These are phyloP conservation scores for Achlya flavicornis DNA, from an alignment of 2,888 invertebrate genomes.

Conservation along the genomic window DNA sequence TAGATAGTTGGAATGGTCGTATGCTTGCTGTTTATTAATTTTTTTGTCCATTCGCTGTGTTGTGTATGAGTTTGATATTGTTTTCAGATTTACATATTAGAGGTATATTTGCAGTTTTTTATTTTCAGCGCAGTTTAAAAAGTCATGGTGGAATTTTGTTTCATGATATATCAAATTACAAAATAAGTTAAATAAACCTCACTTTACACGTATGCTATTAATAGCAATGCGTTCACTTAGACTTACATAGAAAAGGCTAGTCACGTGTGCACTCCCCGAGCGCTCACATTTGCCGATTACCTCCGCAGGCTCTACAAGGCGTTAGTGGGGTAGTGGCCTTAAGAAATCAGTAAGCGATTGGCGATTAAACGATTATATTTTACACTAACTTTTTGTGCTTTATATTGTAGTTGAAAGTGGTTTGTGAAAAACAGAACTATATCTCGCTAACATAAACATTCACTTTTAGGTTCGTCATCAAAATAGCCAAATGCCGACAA, in stretches of 20 bases:
- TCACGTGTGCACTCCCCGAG: slow-evolving; percentile 46
- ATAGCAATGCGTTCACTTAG: slow-evolving; percentile 33
- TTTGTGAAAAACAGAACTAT: not conserved
- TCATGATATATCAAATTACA: not conserved
- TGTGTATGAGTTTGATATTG: not conserved
- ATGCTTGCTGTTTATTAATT: slow-evolving; percentile 10
- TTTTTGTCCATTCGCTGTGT: not conserved
- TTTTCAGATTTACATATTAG: slow-evolving; percentile 3
- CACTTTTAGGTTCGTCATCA: too few relatives aligned
- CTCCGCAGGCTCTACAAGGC: slow-evolving; percentile 35
- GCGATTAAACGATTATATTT: slow-evolving; percentile 38
- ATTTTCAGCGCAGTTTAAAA: too few relatives aligned
- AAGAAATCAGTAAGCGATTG: slow-evolving; percentile 46
- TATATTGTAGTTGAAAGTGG: slow-evolving; percentile 23
- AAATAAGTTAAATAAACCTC: not conserved
- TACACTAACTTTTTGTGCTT: slow-evolving; percentile 32
- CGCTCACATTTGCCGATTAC: slow-evolving; percentile 54
- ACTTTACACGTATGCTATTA: slow-evolving; percentile 20
- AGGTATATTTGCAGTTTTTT: not conserved
- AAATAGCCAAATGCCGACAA: too few relatives aligned
- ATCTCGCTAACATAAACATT: too few relatives aligned
- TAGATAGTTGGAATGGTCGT: not conserved
- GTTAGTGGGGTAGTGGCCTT: slow-evolving; percentile 43
- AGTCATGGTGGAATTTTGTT: not conserved
- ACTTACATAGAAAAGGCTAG: slow-evolving; percentile 33